A percentile compares a stretch with the other conserved stretches of the same genome.
Conservation (phyloP, 2,888 invertebrate species). For the Dioctria rufipes region DNA sequence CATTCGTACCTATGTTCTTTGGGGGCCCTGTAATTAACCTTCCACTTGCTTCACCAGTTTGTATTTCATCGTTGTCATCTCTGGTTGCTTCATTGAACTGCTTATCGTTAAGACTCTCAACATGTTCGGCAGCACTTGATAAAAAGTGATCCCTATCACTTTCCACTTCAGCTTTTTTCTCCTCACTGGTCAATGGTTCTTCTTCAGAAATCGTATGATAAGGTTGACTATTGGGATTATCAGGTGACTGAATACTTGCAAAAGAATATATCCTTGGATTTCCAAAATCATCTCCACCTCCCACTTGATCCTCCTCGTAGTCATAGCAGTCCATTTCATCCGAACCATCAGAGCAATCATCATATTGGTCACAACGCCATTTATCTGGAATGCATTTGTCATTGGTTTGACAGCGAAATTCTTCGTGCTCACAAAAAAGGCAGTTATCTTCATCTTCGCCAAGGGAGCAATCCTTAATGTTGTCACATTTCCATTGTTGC, state of each 20-base stretch:
- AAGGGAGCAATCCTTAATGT: slow-evolving; percentile 71
- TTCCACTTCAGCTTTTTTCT: slow-evolving; percentile 44
- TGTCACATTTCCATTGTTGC: slow-evolving; percentile 75
- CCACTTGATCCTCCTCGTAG: slow-evolving; percentile 64
- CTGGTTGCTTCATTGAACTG: slow-evolving; percentile 26
- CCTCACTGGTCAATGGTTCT: slow-evolving; percentile 60
- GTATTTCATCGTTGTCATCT: slow-evolving; percentile 58
- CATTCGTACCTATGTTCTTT: slow-evolving; percentile 57
- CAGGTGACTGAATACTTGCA: slow-evolving; percentile 68
- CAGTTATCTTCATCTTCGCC: slow-evolving; percentile 73
- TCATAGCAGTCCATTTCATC: slow-evolving; percentile 75
- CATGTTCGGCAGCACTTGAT: slow-evolving; percentile 58
- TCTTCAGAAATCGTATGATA: slow-evolving; percentile 62
- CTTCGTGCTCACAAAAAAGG: slow-evolving; percentile 70
- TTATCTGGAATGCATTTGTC: slow-evolving; percentile 74
- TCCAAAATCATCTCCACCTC: slow-evolving; percentile 60
- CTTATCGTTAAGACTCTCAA: slow-evolving; percentile 20
- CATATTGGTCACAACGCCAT: slow-evolving; percentile 76
- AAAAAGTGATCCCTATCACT: slow-evolving; percentile 55
- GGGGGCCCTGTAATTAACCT: slow-evolving; percentile 55
- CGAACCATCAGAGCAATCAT: slow-evolving; percentile 77
- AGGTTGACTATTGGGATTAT: slow-evolving; percentile 64
- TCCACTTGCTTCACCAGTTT: slow-evolving; percentile 59
- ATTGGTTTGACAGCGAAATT: slow-evolving; percentile 72
- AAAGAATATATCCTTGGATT: slow-evolving; percentile 68